Conservation (phyloP, 2,888 invertebrate genomes). For the Platynereis dumerilii region DNA sequence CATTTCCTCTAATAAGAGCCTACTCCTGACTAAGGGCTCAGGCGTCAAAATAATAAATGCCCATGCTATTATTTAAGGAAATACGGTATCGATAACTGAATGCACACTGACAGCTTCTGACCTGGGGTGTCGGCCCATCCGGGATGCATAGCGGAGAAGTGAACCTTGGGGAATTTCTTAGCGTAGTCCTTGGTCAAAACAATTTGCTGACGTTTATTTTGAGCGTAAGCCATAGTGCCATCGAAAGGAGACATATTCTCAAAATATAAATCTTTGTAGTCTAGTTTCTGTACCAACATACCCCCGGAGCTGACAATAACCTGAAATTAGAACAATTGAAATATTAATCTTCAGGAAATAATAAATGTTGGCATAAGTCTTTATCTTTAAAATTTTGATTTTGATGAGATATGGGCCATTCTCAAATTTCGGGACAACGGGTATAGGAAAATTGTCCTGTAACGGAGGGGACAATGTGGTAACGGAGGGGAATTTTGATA, state of each 20-base stretch:
- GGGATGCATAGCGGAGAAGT: conserved; percentile 66
- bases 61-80: no score
- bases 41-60: no score
- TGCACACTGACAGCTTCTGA: no score
- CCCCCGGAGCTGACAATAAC: conserved; percentile 65
- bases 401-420: no score
- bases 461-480: no score
- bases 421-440: no score
- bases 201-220: conserved; percentile 66
- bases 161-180: conserved; percentile 59
- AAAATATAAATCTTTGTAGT: conserved; percentile 63
- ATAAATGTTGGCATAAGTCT: neutral
- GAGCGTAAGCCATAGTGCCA: conserved; percentile 65
- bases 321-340: conserved; percentile 39
- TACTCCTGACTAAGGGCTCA: no score
- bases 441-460: no score
- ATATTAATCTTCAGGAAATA: no score
- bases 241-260: conserved; percentile 64
- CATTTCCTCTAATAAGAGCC: no score
- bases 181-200: conserved; percentile 64
- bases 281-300: conserved; percentile 65
- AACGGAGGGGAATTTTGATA: no score
- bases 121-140: conserved; percentile 67
- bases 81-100: no score
- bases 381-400: neutral